Evolutionary conservation across 2,113 vertebrate species (phyloP), one percentile per base, ranked within the genome.

Genomic region (Zapornia atra): DNA sequence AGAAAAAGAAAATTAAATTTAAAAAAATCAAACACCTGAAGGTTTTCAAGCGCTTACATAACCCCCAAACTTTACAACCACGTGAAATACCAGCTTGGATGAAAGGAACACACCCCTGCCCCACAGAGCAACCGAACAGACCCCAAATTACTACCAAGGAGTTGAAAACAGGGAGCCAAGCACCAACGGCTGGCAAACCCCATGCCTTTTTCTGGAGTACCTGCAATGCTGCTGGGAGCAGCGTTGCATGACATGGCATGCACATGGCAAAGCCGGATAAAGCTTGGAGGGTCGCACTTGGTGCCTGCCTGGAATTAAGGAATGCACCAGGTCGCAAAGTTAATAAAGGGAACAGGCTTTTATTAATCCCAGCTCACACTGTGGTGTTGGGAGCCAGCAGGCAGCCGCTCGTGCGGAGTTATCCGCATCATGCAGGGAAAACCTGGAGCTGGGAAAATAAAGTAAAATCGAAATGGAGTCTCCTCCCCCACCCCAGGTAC

Each of bases 301-400:
- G 61, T 53, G 69, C 85, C 85, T 94, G 94, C 92, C 60, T 73
- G 56, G 94, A 93, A 96, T 94, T 50, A 87, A 90, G 75, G 50
- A 89, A 54, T 1, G 25, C 46, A 8, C 28, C 28, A 70, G 75
- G 89, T 68, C 71, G 86, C 61, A 86, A 93, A 96, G 88, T 96
- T 96, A 93, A 90, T 92, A 96, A 63, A 93, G 92, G 57, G 53
- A 88, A 88, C 85, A 92, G 88, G 60, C 44, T 72, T 88, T 79
- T 88, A 94, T 90, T 88, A 86, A 92, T 85, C 40, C 65, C 15
- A 15, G 56, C 88, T 71, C 5, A 1, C 4, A 5, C 40, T 3
- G 8, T 53, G 28, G 68, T 2, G 9, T 51, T 34, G 4, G 9
- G 61, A 86, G 88, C 69, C 21, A 3, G 75, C 78, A 64, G 84